Conservation (phyloP, 1,140 invertebrate genomes). For the Panulirus ornatus region DNA sequence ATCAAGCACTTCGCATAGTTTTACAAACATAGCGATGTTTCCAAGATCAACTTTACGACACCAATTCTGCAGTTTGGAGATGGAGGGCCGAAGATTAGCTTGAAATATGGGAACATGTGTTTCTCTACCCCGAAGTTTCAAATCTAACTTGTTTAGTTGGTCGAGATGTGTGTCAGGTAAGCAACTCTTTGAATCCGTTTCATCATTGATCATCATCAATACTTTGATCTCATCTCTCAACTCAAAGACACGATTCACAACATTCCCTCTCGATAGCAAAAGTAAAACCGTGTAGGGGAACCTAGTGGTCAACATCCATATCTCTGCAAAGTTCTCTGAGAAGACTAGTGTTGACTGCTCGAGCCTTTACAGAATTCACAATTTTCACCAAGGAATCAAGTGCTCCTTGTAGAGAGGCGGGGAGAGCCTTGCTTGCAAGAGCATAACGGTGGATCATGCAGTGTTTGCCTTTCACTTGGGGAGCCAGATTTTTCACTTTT, state of each 20-base stretch:
- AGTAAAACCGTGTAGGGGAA: conserved; percentile 23
- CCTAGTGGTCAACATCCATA: conserved; percentile 19
- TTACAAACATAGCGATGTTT: neutral
- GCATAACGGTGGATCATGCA: conserved; percentile 46
- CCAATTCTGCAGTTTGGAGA: neutral
- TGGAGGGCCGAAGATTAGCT: neutral
- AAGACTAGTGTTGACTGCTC: conserved; percentile 19
- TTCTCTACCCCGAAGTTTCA: conserved; percentile 24
- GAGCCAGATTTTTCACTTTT: conserved; percentile 26
- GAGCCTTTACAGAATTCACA: conserved; percentile 17
- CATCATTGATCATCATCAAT: neutral
- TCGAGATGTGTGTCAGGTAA: conserved; percentile 9
- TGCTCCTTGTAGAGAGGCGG: neutral
- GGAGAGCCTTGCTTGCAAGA: conserved; percentile 20
- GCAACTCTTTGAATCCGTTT: neutral
- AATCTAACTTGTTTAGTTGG: neutral
- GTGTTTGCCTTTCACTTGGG: conserved; percentile 14
- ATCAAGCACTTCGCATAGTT: conserved; percentile 33
- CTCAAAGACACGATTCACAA: conserved; percentile 21
- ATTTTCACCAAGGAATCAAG: conserved; percentile 19
- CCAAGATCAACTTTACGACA: neutral
- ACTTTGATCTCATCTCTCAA: neutral
- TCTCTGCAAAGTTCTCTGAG: conserved; percentile 12
- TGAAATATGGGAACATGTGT: neutral
- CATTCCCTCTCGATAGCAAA: conserved; percentile 15